Conservation (phyloP, 2,797 vertebrate species). For the Buceros bicornis region DNA sequence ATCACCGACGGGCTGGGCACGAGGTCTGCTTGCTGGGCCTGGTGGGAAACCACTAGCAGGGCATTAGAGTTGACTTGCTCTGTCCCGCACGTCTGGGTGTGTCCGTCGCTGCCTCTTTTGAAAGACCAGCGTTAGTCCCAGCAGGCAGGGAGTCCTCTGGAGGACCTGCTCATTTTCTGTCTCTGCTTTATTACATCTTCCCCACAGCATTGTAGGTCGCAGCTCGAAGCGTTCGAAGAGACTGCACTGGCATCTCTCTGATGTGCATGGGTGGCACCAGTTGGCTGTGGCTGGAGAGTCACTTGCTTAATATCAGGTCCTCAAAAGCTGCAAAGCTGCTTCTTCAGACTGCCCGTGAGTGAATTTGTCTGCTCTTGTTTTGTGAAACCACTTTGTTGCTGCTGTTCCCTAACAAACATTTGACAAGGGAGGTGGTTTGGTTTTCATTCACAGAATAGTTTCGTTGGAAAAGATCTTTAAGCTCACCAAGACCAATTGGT, state of each 20-base stretch:
- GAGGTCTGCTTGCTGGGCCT: too few relatives aligned
- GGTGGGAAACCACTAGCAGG: too few relatives aligned
- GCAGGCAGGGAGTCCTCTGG: background rate
- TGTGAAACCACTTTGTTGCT: background rate
- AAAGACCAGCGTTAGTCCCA: too few relatives aligned
- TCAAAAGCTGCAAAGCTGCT: background rate
- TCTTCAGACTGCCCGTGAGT: background rate
- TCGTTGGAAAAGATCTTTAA: background rate
- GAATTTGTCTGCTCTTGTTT: background rate
- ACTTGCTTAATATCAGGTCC: background rate
- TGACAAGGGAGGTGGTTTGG: background rate
- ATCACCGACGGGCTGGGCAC: too few relatives aligned
- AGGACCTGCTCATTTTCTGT: background rate
- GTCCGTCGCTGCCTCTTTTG: too few relatives aligned
- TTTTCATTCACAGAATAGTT: background rate
- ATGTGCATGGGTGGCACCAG: background rate
- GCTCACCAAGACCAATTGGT: background rate
- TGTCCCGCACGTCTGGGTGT: too few relatives aligned
- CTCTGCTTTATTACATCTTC: background rate
- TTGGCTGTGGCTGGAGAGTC: background rate
- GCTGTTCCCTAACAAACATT: background rate
- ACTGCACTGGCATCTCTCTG: background rate
- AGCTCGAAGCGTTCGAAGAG: accelerated
- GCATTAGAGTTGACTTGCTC: too few relatives aligned
- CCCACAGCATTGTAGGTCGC: background rate